Percentiles rank a stretch among this genome's conserved stretches.
Conservation (phyloP, 2,888 invertebrate genomes). For the Myopa testacea region DNA sequence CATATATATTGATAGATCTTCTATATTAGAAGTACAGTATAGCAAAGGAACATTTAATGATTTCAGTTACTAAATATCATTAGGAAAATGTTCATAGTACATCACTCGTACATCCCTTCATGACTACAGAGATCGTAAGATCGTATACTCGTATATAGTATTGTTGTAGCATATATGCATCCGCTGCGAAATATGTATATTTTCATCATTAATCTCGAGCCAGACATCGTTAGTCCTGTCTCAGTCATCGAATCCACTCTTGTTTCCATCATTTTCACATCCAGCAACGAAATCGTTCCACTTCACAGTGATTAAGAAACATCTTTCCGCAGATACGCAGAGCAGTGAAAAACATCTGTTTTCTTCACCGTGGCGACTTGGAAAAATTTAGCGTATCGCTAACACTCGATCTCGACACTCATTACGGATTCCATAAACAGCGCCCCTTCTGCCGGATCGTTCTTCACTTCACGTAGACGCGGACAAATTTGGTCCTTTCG, state of each 20-base stretch:
- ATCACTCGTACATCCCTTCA: too few relatives aligned
- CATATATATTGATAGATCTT: too few relatives aligned
- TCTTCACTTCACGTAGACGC: background rate
- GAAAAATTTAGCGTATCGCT: background rate
- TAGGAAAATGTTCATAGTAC: too few relatives aligned
- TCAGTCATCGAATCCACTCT: background rate
- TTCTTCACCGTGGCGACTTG: background rate
- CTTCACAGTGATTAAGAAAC: slow-evolving; percentile 1
- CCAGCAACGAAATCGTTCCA: background rate
- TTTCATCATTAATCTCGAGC: too few relatives aligned
- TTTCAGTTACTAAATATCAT: too few relatives aligned
- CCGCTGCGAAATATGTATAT: too few relatives aligned
- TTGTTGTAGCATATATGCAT: too few relatives aligned
- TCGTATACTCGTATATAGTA: too few relatives aligned
- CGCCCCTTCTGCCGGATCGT: background rate
- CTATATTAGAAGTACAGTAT: too few relatives aligned
- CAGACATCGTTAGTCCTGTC: background rate
- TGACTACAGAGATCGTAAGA: too few relatives aligned
- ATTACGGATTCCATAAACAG: background rate
- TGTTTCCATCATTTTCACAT: background rate
- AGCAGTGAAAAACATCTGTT: background rate
- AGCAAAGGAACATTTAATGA: too few relatives aligned
- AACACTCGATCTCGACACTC: slow-evolving; percentile 2
- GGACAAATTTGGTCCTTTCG: background rate
- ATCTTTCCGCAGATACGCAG: background rate